Base-by-base conservation (phyloP, 2,888 invertebrate genomes). In the Ditylenchus weischeri region DNA sequence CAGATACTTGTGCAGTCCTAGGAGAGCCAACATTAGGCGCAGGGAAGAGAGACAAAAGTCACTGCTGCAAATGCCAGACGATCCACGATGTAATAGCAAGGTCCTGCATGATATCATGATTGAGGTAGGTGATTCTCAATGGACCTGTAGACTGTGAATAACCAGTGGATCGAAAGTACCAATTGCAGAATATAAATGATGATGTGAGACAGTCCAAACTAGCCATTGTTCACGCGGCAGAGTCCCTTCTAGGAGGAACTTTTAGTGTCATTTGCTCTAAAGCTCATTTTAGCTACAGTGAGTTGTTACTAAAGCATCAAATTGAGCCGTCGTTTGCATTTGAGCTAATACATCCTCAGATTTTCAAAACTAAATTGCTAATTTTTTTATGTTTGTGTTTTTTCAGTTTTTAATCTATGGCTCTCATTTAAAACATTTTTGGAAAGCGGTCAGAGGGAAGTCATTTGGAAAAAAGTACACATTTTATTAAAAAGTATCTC, bases 161-260 rank as follows among this genome's bases (percentile, higher is more conserved):
- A 21, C n/a, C 23, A 21, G 6, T 60, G 43, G 23, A 18, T 59
- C 4, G 10, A 8, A 8, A 11, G 8, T 21, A 13, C 29, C 10
- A 2, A 54, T 59, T 72, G 21, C 29, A 72, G 72, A 69, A 74
- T 51, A 75, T 72, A 21, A 49, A 64, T 5, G 58, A 69, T 18
- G 74, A 72, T 49, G 73, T 66, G 21, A 72, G 71, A 58, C 59
- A 75, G 60, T 71, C 70, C 48, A 72, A 74, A 54, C 62, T 62
- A 11, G 51, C 47, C 11, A 74, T 72, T 35, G 64, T 72, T 59
- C 70, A 64, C 19, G 73, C 68, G 3, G 72, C 73, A 21, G 72
- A 72, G 61, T 50, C 47, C n/a, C 29, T 47, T 8, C 10, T 72
- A 10, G 73, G 73, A 29, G 72, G 72, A 43, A 65, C 70, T 19